Conservation (phyloP, 2,888 invertebrate species). For the Eucriotettix oculatus region DNA sequence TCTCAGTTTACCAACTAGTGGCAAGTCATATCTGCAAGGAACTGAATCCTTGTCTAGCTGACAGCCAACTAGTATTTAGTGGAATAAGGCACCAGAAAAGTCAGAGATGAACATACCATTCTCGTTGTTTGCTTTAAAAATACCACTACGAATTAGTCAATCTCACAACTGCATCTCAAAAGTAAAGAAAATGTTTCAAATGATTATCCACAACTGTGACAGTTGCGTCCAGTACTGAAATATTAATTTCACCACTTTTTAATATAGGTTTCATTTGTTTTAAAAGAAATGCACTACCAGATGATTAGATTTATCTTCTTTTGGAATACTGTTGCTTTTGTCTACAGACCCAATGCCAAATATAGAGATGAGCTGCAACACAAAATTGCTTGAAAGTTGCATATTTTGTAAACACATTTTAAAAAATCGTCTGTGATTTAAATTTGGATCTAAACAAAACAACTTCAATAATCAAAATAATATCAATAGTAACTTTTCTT, state of each 20-base stretch:
- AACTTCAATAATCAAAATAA: too few relatives aligned
- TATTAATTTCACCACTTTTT: neutral
- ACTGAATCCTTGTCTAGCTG: neutral
- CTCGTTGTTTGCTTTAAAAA: constrained; percentile 2
- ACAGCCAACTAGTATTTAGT: constrained; percentile 1
- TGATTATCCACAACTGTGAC: constrained; percentile 3
- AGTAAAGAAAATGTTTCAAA: neutral
- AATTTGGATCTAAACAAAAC: too few relatives aligned
- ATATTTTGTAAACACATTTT: too few relatives aligned
- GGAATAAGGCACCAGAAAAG: constrained; percentile 12
- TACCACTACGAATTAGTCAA: neutral
- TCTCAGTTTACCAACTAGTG: neutral
- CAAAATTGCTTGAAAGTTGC: neutral
- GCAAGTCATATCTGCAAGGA: neutral
- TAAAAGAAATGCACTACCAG: constrained; percentile 7
- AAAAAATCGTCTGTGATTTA: too few relatives aligned
- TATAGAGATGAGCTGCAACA: neutral
- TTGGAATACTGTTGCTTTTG: constrained; percentile 1
- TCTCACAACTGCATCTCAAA: neutral
- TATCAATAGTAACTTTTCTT: too few relatives aligned
- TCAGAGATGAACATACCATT: constrained; percentile 12
- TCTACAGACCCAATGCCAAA: too few relatives aligned
- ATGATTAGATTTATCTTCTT: neutral
- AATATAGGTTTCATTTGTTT: neutral
- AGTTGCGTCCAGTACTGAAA: constrained; percentile 7